Base-by-base conservation (phyloP, 1,140 invertebrate genomes). In the Calephelis nemesis region DNA sequence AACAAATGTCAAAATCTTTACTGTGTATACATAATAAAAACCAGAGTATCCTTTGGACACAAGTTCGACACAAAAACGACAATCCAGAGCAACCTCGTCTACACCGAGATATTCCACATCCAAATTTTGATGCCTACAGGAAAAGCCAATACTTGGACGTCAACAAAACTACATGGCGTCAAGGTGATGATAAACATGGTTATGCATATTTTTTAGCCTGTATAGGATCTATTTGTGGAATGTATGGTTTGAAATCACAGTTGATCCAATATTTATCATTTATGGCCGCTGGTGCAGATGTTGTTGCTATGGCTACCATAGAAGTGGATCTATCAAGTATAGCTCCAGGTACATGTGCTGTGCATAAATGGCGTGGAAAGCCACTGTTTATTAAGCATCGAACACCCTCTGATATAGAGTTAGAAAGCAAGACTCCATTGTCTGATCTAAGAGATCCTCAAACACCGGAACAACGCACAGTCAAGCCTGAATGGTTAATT, bases 361-460 rank as follows among this genome's bases (percentile, higher is more conserved):
- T 95, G 3, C 94, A 96, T 74, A 97, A 97, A 83, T 97, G 97
- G 97, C 93, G 96, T 84, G 96, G 96, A 70, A 97, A 97, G 81
- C 97, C 97, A 1, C 85, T 98, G 12, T 98, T 97, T 84, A 93
- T 98, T 30, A 93, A 95, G 70, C 96, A 97, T 84, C 93, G 95
- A 83, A 96, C 95, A 30, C 74, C 83, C 6, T 90, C 92, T 12
- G 96, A 98, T 84, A 97, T 98, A 68, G 91, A 93, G 2, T 78
- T 85, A 39, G 97, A 97, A 82, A 81, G 86, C 50, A 77, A 78
- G 45, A 95, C 96, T 7, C 92, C 94, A 74, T 63, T 97, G 4
- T 73, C 88, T n/a, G 78, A 88, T 5, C 90, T 98, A 13, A 93
- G 96, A 63, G 95, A 98, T 88, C 97, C 96, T 1, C 89, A 97